Base-by-base conservation (phyloP, 2,888 invertebrate species). In the Cheilosia grossa region DNA sequence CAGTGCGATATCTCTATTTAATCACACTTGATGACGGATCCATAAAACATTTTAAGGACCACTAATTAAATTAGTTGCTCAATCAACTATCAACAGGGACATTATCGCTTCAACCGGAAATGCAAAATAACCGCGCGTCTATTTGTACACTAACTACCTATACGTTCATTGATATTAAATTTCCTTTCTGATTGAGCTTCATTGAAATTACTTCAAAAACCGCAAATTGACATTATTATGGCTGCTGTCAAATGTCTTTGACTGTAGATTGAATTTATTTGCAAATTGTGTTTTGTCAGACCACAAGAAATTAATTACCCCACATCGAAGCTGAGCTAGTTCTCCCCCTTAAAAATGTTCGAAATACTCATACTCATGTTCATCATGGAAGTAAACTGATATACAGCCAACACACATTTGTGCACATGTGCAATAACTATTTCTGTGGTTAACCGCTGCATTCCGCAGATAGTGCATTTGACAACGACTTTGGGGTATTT, bases 391-490 rank as follows among this genome's bases (percentile, higher is more conserved):
- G 9, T 24, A 24, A 2, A 10, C 21, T 6, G 24, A 6, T 1
- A 40, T 17, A 19, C 37, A 33, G 7, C 7, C 15, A 33, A n/a
- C 4, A 17, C n/a, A 49, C 53, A 61, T 27, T 27, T n/a, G 37
- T 40, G 37, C 51, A 42, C 17, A 56, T 69, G 58, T 30, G 7
- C 30, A 7, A 30, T 30, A 30, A 9, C 56, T 54, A 59, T 53
- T 72, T 51, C 7, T 40, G 54, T 7, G 73, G 82, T 77, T 70
- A 82, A 82, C 81, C 81, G 72, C 77, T 82, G 77, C 75, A 82
- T 82, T 72, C 66, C 82, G 72, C 70, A 77, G 77, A 82, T 77
- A 82, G 72, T 82, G 82, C 82, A 82, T 72, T 66, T 82, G 82
- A 30, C 70, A 66, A 70, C 30, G 70, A 77, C 63, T 44, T 42